Conservation (phyloP, 1,140 invertebrate genomes). For the Spodoptera litura region DNA sequence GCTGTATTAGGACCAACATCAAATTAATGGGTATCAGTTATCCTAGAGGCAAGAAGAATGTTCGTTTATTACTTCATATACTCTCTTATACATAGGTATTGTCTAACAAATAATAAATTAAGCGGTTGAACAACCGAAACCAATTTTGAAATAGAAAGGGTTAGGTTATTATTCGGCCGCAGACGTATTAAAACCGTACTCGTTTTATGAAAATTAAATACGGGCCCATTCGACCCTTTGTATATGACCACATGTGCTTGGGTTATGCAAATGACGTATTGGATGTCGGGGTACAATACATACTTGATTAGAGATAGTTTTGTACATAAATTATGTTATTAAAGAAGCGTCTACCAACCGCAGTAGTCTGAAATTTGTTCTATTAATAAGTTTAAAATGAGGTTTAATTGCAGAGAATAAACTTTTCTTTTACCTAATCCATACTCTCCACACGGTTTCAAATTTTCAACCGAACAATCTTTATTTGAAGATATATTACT, state of each 20-base stretch:
- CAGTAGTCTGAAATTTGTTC: no score
- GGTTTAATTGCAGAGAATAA: no score
- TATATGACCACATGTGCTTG: constrained; percentile 82
- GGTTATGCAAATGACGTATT: constrained; percentile 84
- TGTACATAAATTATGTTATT: constrained; percentile 28
- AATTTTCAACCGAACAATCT: no score
- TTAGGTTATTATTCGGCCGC: constrained; percentile 76
- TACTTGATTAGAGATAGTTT: constrained; percentile 58
- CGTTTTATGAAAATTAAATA: constrained; percentile 86
- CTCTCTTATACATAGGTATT: constrained; percentile 24
- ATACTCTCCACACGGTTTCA: no score
- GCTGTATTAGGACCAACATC: no score
- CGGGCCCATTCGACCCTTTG: constrained; percentile 78
- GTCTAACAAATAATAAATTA: constrained; percentile 58
- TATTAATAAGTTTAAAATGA: no score
- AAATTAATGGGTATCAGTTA: neutral
- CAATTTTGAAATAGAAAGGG: constrained; percentile 79
- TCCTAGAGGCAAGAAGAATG: constrained; percentile 1
- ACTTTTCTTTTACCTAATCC: no score
- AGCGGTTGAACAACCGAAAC: constrained; percentile 55
- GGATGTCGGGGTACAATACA: constrained; percentile 66
- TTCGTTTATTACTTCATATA: constrained; percentile 22
- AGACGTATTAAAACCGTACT: constrained; percentile 81
- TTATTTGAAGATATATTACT: no score
- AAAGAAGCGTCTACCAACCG: neutral